Base-by-base conservation (phyloP, 2,797 vertebrate species). In the Sternotherus odoratus region DNA sequence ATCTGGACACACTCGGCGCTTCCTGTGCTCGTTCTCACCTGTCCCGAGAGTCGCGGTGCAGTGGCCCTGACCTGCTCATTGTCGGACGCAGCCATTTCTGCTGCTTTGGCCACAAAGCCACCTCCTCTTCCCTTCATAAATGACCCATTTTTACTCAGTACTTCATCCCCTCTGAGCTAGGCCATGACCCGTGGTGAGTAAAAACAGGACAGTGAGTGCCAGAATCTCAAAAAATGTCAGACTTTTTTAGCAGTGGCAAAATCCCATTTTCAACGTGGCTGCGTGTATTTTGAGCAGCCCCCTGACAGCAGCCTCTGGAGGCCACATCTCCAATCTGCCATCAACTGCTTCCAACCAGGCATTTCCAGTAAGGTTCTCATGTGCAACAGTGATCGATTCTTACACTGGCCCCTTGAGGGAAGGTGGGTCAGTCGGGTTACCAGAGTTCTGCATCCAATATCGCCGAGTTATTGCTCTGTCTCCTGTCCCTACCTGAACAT, bases 401-500 rank as follows among this genome's bases (percentile, higher is more conserved):
- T 12, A 36, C 10, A 23, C 19, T 23, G n/a, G 63, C 63, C 23
- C 63, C 36, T 39, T 6, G n/a, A 12, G 12, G 11, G 63, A 24
- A 5, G n/a, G 16, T 5, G 60, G n/a, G 10, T 39, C n/a, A 39
- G 23, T 12, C 3, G n/a, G 30, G 24, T 46, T 49, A 46, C 36
- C 43, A 30, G 46, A 50, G 26, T 50, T 8, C 46, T 3, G 7
- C 26, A 12, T 49, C 46, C 46, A 13, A 28, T 30, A 30, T 33
- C 2, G 6, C 24, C 15, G 9, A 30, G 24, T 77, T 77, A 48
- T 77, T 33, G 30, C 15, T 48, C 23, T 19, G 33, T 53, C 26
- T 46, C 19, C 2, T 2, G 15, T 43, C 79, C 97, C 97, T 96
- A 99, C 99, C 98, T 99, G 98, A 33, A 97, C 98, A 0, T 99